Base-by-base conservation (phyloP, 2,888 invertebrate genomes). In the Tetropium fuscum region DNA sequence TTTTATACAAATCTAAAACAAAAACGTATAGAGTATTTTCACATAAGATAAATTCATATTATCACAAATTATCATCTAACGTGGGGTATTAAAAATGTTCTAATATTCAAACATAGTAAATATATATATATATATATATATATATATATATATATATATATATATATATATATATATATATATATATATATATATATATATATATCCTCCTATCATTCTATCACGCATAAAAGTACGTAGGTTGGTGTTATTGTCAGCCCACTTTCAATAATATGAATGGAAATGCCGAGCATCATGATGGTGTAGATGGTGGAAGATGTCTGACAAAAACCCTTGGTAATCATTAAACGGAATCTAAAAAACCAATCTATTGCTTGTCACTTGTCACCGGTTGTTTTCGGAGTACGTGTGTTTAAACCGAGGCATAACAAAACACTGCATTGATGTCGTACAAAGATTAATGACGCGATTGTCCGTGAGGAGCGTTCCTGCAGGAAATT, bases 361-460 rank as follows among this genome's bases (percentile, higher is more conserved):
- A 78, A 74, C 78, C 76, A 78, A 78, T 78, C 78, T 78, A 78
- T 78, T 68, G 76, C 78, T 73, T 78, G 78, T 78, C 78, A 78
- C 76, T 78, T 78, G 78, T 78, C 78, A 78, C 76, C 77, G 77
- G 75, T 74, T 74, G 76, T 75, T 76, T 75, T 76, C 72, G 73
- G 68, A 64, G 69, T 73, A 67, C 73, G 74, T 76, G 73, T 75
- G 74, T 76, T 76, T 74, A 73, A 75, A 75, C 72, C 67, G 69
- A 63, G 60, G 65, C 66, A 69, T 66, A 75, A 78, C 78, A 78
- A 78, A 78, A 78, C 77, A 73, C 60, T 71, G 72, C 74, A 77
- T 78, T 78, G 74, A 78, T 71, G 77, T 75, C 74, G 72, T 64
- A 72, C 72, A 73, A 77, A 79, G 79, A 79, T 79, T 78, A 77